phyloP scores from a whole-genome alignment of 2,888 invertebrate genomes.

The Rhagonycha lutea region DNA sequence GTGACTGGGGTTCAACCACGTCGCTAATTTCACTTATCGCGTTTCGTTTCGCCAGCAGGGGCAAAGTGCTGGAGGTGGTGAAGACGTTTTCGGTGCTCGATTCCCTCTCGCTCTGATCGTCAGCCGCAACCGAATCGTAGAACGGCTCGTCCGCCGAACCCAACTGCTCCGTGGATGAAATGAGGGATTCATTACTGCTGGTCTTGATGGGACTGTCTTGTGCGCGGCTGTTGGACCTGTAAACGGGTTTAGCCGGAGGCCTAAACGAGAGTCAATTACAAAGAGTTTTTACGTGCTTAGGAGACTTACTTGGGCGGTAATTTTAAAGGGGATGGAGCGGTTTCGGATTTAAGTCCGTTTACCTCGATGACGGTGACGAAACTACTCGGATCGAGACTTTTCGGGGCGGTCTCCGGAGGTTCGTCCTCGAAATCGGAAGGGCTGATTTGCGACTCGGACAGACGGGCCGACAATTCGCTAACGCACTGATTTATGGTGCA shows the following conservation, averaged over 20 bases:
- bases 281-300: neutral
- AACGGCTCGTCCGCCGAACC: constrained; percentile 69
- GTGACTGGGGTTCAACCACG: constrained; percentile 71
- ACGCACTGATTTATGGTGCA: constrained; percentile 68
- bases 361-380: constrained; percentile 90
- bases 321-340: constrained; percentile 19
- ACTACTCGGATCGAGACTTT: constrained; percentile 60
- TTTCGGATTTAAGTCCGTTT: constrained; percentile 69
- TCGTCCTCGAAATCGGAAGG: neutral
- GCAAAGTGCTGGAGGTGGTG: constrained; percentile 63
- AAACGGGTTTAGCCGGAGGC: constrained; percentile 50
- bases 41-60: constrained; percentile 57
- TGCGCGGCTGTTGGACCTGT: constrained; percentile 35
- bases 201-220: constrained; percentile 46
- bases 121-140: constrained; percentile 73
- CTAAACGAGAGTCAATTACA: constrained; percentile 27
- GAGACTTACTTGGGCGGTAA: constrained; percentile 25
- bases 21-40: constrained; percentile 38
- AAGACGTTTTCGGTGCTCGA: constrained; percentile 72
- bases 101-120: constrained; percentile 54
- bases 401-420: constrained; percentile 15
- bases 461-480: constrained; percentile 65
- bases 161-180: constrained; percentile 62
- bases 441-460: constrained; percentile 26
- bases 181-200: constrained; percentile 50